Evolutionary conservation across 2,113 vertebrate genomes (phyloP).

Genomic region (Pelecanoides urinatrix): DNA sequence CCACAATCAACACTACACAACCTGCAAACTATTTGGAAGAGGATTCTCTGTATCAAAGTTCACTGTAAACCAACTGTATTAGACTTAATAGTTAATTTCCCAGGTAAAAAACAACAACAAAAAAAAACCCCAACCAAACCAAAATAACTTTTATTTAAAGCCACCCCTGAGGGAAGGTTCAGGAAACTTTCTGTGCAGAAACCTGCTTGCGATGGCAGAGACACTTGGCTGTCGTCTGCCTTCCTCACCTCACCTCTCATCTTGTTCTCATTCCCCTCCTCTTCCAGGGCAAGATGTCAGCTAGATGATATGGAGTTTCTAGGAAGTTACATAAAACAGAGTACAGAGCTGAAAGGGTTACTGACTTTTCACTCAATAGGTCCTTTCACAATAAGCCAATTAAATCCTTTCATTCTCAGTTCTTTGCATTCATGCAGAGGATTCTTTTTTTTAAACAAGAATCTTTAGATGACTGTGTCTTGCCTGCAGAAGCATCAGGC

Average conservation of each 20-base stretch:
- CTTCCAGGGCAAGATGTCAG: neutral
- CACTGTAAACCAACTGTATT: neutral
- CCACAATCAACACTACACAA: neutral
- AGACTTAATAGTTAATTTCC: neutral
- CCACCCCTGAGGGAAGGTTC: neutral
- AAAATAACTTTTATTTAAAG: neutral
- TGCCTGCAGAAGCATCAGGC: neutral
- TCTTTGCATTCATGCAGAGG: conserved; percentile 10
- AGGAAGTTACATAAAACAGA: neutral
- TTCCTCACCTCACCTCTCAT: neutral
- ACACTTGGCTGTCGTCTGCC: neutral
- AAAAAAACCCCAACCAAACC: too few species aligned
- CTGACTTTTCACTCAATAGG: neutral
- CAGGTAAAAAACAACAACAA: neutral
- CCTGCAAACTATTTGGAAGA: neutral
- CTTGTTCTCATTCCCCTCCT: neutral
- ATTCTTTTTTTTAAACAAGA: conserved; percentile 7
- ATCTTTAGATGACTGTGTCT: conserved; percentile 22
- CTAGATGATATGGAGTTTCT: neutral
- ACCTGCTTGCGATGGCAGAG: neutral
- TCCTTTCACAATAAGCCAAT: neutral
- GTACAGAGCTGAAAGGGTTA: conserved; percentile 27
- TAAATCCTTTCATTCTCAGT: conserved; percentile 37
- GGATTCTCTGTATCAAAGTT: neutral
- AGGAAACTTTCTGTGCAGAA: neutral